Evolutionary conservation across 2,113 vertebrate species (phyloP), one percentile per base, ranked within the genome.

Genomic region (Grammomys surdaster): DNA sequence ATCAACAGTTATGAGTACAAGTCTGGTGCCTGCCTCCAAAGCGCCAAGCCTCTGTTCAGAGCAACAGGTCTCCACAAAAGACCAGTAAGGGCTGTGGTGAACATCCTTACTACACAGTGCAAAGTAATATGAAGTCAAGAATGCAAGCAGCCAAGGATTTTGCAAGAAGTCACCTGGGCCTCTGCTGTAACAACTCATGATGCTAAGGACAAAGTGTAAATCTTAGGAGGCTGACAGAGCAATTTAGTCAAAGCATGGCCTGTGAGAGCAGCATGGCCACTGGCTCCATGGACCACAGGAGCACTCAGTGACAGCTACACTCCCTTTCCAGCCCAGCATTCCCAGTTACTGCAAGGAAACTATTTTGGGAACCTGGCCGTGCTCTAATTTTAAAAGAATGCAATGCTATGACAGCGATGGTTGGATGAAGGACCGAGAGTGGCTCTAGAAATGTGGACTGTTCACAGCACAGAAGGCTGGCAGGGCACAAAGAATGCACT

Each of bases 231-330:
- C 65, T 2, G 72, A 75, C 36, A 24, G 17, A 28, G 60, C 22
- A 33, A 46, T 11, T 13, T 1, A 56, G 8, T 14, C 28, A 56
- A 22, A 58, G 48, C 11, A 9, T 19, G 58, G 70, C 13, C 51
- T 2, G 17, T 26, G 17, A 0, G 7, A 3, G 31, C 65, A 24
- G 72, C 1, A 28, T 0, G 0, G 46, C 12, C 89, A 0, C 12
- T 1, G 33, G 56, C 43, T 33, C 58, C 72, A 4, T 0, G 1
- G 65, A 16, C 36, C 40, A 2, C 69, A 89, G 67, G 46, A 31
- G 7, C 1, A 1, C 56, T 20, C 65, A 31, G 31, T 1, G 9
- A 0, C 60, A 33, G 0, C 11, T 0, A 1, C 48, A 63, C 75
- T 46, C 22, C 36, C 69, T 31, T 28, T 28, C 69, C 20, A 40